Evolutionary conservation across 2,797 vertebrate species (phyloP).

Genomic region (Danio albolineatus): DNA sequence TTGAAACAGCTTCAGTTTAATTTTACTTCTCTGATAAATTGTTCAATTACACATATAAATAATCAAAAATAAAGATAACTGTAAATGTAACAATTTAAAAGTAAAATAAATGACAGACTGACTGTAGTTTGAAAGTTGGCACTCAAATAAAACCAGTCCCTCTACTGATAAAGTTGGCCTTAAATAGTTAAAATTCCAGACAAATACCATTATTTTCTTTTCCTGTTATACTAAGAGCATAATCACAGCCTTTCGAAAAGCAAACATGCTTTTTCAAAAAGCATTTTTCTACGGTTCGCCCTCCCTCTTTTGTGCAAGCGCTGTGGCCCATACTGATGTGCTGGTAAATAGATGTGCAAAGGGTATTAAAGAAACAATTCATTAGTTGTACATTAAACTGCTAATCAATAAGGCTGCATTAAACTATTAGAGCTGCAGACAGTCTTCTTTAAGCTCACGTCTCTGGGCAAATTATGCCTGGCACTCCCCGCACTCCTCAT

Average conservation of each 20-base stretch:
- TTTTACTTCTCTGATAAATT: no score
- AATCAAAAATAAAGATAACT: not conserved
- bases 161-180: conserved; percentile 23
- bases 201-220: conserved; percentile 26
- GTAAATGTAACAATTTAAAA: not conserved
- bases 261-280: not conserved
- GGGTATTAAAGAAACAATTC: conserved; percentile 82
- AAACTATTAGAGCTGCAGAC: conserved; percentile 78
- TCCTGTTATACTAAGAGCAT: not conserved
- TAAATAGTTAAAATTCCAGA: conserved; percentile 33
- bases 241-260: not conserved
- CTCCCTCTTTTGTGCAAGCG: conserved; percentile 31
- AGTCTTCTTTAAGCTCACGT: conserved; percentile 60
- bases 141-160: conserved; percentile 35
- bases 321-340: conserved; percentile 68
- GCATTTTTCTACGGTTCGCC: not conserved
- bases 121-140: not conserved
- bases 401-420: conserved; percentile 85
- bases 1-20: no score
- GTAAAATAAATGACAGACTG: not conserved
- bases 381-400: conserved; percentile 81
- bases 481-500: conserved; percentile 63
- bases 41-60: not conserved
- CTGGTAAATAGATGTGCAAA: conserved; percentile 77
- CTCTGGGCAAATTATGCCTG: conserved; percentile 65